Percentiles rank a stretch among this genome's conserved stretches.
Evolutionary conservation across 2,113 vertebrate species (phyloP).

Genomic region (Syrrhaptes paradoxus): DNA sequence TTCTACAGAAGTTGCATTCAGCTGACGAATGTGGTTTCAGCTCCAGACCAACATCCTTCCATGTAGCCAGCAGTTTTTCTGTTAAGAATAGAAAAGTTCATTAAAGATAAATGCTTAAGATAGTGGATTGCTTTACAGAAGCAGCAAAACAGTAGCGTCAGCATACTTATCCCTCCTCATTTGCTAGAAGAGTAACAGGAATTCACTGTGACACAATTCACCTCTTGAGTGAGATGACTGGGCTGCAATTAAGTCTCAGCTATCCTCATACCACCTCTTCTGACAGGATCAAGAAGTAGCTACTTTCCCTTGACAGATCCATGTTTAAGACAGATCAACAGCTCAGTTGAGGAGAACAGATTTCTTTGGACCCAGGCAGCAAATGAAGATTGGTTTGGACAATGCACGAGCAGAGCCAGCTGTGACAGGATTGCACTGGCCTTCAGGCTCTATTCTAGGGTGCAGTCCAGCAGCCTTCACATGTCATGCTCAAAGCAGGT

Average conservation of each 20-base stretch:
- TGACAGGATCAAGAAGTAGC: neutral
- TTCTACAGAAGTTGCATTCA: conserved; percentile 93
- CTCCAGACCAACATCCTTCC: conserved; percentile 88
- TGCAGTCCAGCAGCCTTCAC: neutral
- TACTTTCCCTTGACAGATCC: neutral
- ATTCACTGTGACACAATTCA: neutral
- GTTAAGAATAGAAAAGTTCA: neutral
- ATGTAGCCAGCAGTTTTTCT: conserved; percentile 88
- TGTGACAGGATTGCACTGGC: neutral
- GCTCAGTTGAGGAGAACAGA: neutral
- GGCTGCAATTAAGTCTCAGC: neutral
- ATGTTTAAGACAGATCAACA: neutral
- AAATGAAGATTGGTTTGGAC: neutral
- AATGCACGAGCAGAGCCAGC: neutral
- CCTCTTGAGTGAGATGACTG: neutral
- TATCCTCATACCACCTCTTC: neutral
- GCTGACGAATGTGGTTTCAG: conserved; percentile 89
- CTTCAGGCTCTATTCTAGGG: neutral
- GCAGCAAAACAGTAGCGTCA: neutral
- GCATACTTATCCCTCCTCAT: neutral
- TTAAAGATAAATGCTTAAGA: neutral
- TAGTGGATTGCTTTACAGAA: neutral
- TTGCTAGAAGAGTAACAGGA: neutral
- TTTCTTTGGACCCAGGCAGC: neutral
- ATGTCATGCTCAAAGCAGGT: neutral